A percentile compares a stretch with the other conserved stretches of the same genome.
These are phyloP conservation scores for Zoanthus sansibaricus DNA, from an alignment of 92 coral and sea anemone genomes.

Conservation along the genomic window DNA sequence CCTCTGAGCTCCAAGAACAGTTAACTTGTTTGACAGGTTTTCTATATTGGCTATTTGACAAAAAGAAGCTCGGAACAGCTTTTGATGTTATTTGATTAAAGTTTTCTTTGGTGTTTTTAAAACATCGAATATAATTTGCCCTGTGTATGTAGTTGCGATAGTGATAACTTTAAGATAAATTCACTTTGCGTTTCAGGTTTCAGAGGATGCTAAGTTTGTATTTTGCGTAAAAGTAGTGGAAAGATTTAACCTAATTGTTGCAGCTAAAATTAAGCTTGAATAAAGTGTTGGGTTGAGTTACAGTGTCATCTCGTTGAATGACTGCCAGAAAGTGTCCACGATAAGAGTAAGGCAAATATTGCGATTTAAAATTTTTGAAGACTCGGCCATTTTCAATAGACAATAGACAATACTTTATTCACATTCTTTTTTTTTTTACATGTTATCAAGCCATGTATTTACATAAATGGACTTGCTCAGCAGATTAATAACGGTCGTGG, in stretches of 20 bases:
- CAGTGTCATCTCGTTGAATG: not conserved
- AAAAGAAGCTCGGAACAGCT: not conserved
- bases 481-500: no score
- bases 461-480: no score
- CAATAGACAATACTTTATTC: no score
- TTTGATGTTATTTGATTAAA: not conserved
- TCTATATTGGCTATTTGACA: not conserved
- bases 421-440: no score
- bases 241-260: slow-evolving; percentile 18
- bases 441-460: no score
- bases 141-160: not conserved
- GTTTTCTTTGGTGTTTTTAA: not conserved
- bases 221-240: not conserved
- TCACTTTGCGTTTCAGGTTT: slow-evolving; percentile 5
- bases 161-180: not conserved
- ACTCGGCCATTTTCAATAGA: no score
- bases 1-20: not conserved
- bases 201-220: not conserved
- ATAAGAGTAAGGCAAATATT: no score
- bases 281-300: slow-evolving; percentile 31
- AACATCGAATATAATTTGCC: not conserved
- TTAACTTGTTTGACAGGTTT: not conserved
- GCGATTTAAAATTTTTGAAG: no score
- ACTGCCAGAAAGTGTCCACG: not conserved
- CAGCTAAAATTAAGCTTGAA: slow-evolving; percentile 23